These are phyloP conservation scores for Gerris buenoi DNA, from an alignment of 1,140 invertebrate species.

Conservation along the genomic window DNA sequence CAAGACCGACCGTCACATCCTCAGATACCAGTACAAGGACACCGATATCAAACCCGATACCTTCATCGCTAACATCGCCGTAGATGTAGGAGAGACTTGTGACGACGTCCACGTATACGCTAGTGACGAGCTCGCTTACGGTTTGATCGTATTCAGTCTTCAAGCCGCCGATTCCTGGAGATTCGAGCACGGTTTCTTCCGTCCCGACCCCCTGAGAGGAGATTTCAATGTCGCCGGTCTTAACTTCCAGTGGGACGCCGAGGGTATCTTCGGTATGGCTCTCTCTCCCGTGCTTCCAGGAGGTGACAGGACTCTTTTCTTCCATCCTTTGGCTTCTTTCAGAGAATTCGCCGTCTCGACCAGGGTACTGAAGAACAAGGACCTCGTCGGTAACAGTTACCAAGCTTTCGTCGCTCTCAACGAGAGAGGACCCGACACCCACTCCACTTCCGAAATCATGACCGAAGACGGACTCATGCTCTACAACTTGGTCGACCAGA, in stretches of 20 bases:
- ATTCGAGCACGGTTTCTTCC: conserved; percentile 51
- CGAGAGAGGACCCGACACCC: conserved; percentile 44
- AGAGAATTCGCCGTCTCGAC: conserved; percentile 64
- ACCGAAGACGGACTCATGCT: conserved; percentile 54
- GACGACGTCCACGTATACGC: conserved; percentile 64
- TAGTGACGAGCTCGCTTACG: conserved; percentile 65
- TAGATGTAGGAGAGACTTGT: conserved; percentile 56
- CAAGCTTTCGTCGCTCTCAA: conserved; percentile 49
- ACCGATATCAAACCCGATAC: conserved; percentile 58
- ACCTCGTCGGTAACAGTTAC: conserved; percentile 36
- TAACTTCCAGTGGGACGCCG: conserved; percentile 66
- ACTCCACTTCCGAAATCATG: conserved; percentile 55
- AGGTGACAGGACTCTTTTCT: conserved; percentile 52
- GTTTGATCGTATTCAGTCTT: conserved; percentile 61
- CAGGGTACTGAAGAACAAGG: conserved; percentile 40
- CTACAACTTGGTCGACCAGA: conserved; percentile 60
- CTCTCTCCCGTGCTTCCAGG: conserved; percentile 44
- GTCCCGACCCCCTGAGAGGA: conserved; percentile 58
- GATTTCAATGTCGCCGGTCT: conserved; percentile 61
- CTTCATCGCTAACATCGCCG: conserved; percentile 66
- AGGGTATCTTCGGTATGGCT: conserved; percentile 65
- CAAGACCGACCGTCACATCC: conserved; percentile 48
- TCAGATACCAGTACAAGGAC: conserved; percentile 48
- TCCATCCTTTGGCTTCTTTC: conserved; percentile 58
- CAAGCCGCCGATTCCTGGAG: conserved; percentile 58